Percentiles rank a stretch among this genome's conserved stretches.
Evolutionary conservation across 2,797 vertebrate species (phyloP).

Genomic region (Chaenodraco wilsoni): DNA sequence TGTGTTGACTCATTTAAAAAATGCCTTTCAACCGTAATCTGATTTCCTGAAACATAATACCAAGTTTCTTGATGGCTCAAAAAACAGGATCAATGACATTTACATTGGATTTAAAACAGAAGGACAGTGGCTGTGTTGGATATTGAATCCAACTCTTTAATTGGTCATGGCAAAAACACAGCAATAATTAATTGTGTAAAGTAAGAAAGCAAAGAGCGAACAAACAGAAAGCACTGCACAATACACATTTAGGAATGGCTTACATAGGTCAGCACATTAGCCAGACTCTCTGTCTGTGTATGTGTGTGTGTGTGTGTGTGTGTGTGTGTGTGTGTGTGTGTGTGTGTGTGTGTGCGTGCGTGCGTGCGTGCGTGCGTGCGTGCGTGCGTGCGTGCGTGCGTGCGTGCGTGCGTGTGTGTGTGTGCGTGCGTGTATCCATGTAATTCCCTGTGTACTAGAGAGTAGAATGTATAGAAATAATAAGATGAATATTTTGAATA

Average conservation of each 20-base stretch:
- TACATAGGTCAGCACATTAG: constrained; percentile 80
- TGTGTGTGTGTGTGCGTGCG: constrained; percentile 26
- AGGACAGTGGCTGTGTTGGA: background rate
- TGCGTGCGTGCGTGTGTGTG: too few relatives aligned
- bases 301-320: constrained; percentile 20
- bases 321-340: constrained; percentile 27
- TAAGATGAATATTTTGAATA: too few relatives aligned
- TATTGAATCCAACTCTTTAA: constrained; percentile 19
- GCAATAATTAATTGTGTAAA: background rate
- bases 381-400: constrained; percentile 14
- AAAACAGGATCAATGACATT: constrained; percentile 18
- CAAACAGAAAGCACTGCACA: constrained; percentile 51
- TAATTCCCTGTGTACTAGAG: constrained; percentile 5
- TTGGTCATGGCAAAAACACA: background rate
- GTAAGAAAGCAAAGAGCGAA: constrained; percentile 4
- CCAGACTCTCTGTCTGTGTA: constrained; percentile 62
- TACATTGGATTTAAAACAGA: constrained; percentile 1
- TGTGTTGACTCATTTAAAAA: constrained; percentile 18
- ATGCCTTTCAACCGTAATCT: constrained; percentile 21
- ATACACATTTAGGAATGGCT: constrained; percentile 73
- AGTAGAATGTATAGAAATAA: too few relatives aligned
- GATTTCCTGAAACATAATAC: constrained; percentile 34
- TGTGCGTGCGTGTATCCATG: constrained; percentile 18
- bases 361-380: background rate
- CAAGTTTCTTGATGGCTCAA: background rate